Evolutionary conservation across 2,797 vertebrate genomes (phyloP).

Genomic region (Sebastes goodei): DNA sequence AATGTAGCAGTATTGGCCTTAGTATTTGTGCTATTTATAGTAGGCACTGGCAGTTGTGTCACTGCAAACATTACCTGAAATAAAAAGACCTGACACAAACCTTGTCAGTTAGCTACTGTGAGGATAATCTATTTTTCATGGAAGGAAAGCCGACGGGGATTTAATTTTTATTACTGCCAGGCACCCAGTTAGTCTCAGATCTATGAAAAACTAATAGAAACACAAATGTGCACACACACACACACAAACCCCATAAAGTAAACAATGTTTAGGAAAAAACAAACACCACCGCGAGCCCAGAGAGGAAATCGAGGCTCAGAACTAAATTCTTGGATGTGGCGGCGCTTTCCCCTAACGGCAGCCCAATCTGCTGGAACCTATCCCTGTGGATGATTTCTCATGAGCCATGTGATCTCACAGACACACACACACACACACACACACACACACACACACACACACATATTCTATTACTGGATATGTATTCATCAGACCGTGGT

Average conservation of each 20-base stretch:
- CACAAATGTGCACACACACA: conserved; percentile 40
- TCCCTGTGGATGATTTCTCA: conserved; percentile 74
- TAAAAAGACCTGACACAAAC: conserved; percentile 37
- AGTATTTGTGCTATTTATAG: conserved; percentile 24
- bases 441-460: conserved; percentile 6
- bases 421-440: conserved; percentile 1
- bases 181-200: conserved; percentile 57
- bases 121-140: conserved; percentile 74
- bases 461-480: conserved; percentile 44
- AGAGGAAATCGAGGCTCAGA: conserved; percentile 71
- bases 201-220: conserved; percentile 64
- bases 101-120: conserved; percentile 41
- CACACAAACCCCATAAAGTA: conserved; percentile 47
- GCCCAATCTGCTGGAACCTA: conserved; percentile 75
- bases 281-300: conserved; percentile 64
- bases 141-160: conserved; percentile 60
- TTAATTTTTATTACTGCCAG: conserved; percentile 72
- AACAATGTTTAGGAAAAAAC: conserved; percentile 79
- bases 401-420: conserved; percentile 54
- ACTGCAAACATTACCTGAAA: conserved; percentile 50
- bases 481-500: conserved; percentile 66
- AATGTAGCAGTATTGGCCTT: neutral
- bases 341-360: conserved; percentile 66
- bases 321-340: conserved; percentile 77
- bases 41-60: conserved; percentile 4